These are phyloP conservation scores for Agapetus fuscipes DNA, from an alignment of 2,888 invertebrate species.

Conservation along the genomic window DNA sequence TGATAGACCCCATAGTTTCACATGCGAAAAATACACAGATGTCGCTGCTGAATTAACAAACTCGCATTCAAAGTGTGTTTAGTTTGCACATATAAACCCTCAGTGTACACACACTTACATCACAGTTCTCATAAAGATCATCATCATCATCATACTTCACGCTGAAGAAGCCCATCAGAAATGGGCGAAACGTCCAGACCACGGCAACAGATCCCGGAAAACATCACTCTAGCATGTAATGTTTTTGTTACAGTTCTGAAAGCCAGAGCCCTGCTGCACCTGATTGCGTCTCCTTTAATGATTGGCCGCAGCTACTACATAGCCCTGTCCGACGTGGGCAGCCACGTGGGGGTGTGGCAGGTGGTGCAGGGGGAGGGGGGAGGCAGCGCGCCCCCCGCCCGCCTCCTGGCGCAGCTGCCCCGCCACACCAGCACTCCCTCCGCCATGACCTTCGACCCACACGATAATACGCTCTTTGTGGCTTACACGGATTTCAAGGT, in stretches of 20 bases:
- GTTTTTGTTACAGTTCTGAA: constrained; percentile 41
- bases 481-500: constrained; percentile 76
- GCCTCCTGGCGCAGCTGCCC: constrained; percentile 51
- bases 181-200: too few species aligned
- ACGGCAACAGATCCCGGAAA: too few species aligned
- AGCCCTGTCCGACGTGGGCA: constrained; percentile 54
- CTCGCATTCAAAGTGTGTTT: too few species aligned
- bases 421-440: constrained; percentile 60
- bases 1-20: too few species aligned
- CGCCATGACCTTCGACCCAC: constrained; percentile 58
- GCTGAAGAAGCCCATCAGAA: too few species aligned
- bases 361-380: constrained; percentile 28
- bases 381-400: constrained; percentile 31
- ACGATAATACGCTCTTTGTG: constrained; percentile 50
- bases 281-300: constrained; percentile 26
- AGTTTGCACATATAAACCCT: too few species aligned
- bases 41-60: too few species aligned
- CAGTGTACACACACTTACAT: too few species aligned
- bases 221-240: too few species aligned
- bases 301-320: constrained; percentile 48
- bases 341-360: constrained; percentile 58
- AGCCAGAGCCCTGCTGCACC: constrained; percentile 42
- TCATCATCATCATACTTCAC: too few species aligned
- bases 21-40: too few species aligned
- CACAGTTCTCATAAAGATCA: too few species aligned